These are phyloP conservation scores for Semnornis frantzii DNA, from an alignment of 2,113 vertebrate genomes.

Conservation along the genomic window DNA sequence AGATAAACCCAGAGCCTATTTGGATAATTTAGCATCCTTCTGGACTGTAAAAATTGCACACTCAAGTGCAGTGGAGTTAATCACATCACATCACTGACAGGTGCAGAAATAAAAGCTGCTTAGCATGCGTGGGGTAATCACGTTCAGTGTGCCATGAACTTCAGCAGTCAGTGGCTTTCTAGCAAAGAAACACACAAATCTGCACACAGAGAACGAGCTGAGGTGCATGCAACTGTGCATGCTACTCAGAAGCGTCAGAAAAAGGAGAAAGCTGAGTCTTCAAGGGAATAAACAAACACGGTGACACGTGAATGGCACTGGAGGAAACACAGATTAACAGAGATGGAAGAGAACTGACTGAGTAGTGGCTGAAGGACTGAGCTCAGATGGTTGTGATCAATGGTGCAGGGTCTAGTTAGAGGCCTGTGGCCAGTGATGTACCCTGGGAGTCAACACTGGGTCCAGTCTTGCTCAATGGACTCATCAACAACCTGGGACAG, in stretches of 20 bases:
- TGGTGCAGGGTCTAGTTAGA: no score
- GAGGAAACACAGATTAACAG: background rate
- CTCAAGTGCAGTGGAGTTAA: background rate
- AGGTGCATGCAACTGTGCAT: background rate
- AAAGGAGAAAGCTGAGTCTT: background rate
- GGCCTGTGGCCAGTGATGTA: no score
- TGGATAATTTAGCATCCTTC: background rate
- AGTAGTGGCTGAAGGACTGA: no score
- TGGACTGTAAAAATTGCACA: background rate
- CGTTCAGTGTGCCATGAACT: background rate
- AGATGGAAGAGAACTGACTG: background rate
- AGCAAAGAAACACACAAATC: background rate
- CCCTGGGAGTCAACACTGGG: no score
- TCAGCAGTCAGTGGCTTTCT: background rate
- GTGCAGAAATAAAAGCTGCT: background rate
- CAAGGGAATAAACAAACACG: background rate
- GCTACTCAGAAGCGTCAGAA: background rate
- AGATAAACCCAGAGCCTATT: background rate
- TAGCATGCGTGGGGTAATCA: background rate
- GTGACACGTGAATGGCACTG: background rate
- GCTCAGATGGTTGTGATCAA: no score
- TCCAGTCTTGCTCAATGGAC: no score
- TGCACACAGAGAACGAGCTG: background rate
- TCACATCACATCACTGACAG: background rate
- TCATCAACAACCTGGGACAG: no score